These are phyloP conservation scores for Karalla daura DNA, from an alignment of 2,797 vertebrate species.

Conservation along the genomic window DNA sequence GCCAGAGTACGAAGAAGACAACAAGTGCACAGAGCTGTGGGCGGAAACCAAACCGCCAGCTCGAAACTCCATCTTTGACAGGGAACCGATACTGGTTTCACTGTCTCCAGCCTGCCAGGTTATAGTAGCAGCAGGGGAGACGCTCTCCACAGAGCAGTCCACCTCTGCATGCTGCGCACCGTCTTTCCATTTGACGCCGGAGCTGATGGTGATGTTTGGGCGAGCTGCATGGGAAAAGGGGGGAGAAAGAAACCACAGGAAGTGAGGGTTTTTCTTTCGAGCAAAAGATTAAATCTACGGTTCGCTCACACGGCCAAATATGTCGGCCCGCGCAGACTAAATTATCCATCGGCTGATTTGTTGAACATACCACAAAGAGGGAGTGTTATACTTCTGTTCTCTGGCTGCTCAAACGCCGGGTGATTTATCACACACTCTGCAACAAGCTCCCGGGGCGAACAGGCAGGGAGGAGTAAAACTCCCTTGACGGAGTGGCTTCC, in stretches of 20 bases:
- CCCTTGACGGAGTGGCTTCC: conserved; percentile 75
- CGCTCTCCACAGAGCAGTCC: conserved; percentile 70
- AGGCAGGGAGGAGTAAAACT: conserved; percentile 75
- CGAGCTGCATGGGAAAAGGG: conserved; percentile 62
- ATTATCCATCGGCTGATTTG: conserved; percentile 49
- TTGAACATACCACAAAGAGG: conserved; percentile 77
- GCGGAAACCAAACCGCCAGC: conserved; percentile 38
- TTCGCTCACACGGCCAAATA: conserved; percentile 2
- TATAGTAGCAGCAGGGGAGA: conserved; percentile 59
- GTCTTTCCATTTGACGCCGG: conserved; percentile 59
- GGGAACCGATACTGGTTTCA: conserved; percentile 19
- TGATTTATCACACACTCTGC: conserved; percentile 80
- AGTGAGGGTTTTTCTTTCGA: conserved; percentile 15
- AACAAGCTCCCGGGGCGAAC: conserved; percentile 65
- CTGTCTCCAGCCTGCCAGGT: conserved; percentile 64
- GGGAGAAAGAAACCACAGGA: conserved; percentile 31
- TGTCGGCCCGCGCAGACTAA: conserved; percentile 36
- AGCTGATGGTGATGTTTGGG: conserved; percentile 66
- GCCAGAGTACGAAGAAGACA: conserved; percentile 66
- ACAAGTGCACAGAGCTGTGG: conserved; percentile 59
- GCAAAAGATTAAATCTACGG: conserved; percentile 22
- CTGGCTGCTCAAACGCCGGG: conserved; percentile 63
- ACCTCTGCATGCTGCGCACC: conserved; percentile 54
- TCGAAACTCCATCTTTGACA: conserved; percentile 31
- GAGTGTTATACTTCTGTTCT: conserved; percentile 71